Conservation (phyloP, 1,140 invertebrate species). For the Ganaspis sp. region DNA sequence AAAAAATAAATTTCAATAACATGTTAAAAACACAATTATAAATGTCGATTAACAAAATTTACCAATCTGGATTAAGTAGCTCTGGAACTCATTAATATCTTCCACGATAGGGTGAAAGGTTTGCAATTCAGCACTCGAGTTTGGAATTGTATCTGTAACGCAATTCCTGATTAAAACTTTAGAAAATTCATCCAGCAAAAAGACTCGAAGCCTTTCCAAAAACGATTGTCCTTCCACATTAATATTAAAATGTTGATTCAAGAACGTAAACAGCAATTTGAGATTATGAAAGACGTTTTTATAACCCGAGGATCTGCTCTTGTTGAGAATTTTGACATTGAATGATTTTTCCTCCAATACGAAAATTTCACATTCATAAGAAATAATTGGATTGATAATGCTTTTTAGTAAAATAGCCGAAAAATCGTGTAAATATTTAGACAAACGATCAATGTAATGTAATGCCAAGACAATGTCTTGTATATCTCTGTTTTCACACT, state of each 20-base stretch:
- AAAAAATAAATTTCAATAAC: conserved; percentile 4
- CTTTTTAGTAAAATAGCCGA: conserved; percentile 75
- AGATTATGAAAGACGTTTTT: conserved; percentile 80
- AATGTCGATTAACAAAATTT: conserved; percentile 32
- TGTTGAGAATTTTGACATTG: conserved; percentile 73
- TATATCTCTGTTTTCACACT: conserved; percentile 68
- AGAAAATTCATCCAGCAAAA: conserved; percentile 80
- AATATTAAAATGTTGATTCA: conserved; percentile 79
- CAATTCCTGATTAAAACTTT: conserved; percentile 85
- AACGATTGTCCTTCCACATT: conserved; percentile 76
- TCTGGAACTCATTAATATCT: conserved; percentile 82
- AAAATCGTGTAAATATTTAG: conserved; percentile 75
- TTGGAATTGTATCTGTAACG: conserved; percentile 85
- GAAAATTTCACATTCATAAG: conserved; percentile 74
- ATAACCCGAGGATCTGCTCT: conserved; percentile 75
- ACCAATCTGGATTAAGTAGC: conserved; percentile 79
- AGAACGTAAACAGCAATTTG: conserved; percentile 78
- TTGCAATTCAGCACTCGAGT: conserved; percentile 82
- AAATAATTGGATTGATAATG: conserved; percentile 78
- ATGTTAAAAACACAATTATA: no score
- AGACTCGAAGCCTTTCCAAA: conserved; percentile 79
- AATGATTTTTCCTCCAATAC: conserved; percentile 69
- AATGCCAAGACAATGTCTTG: conserved; percentile 76
- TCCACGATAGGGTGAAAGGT: conserved; percentile 80
- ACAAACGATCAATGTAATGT: conserved; percentile 72